Evolutionary conservation across 2,888 invertebrate species (phyloP), one percentile per base, ranked within the genome.

Genomic region (Drosophila birchii): DNA sequence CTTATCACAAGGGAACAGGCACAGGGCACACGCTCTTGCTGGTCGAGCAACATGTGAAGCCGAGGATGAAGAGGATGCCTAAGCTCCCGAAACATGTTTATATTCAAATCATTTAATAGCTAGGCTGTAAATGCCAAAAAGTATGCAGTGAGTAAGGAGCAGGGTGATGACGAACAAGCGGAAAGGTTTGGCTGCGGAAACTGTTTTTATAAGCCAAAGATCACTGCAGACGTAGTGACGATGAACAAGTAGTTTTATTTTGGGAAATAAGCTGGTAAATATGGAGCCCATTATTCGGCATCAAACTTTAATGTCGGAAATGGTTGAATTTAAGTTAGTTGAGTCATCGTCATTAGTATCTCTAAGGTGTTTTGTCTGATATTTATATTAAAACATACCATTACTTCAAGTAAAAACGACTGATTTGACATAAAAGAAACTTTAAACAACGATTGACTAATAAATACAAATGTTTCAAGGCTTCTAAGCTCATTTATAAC

Each of bases 1-100:
- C 87, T 86, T 88, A 85, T 78, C 79, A 86, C 64, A 55, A 73
- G 39, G 56, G 74, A 87, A 79, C 88, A 86, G 83, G 75, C 90
- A 77, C 77, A 88, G 8, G 81, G 75, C 90, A 77, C 77, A 87
- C 86, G 75, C 70, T n/a, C 70, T 20, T 51, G 60, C 36, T 12
- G 39, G 56, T 43, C 61, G 81, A 49, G 88, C 84, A 89, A 89
- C 89, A 84, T 87, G 89, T 88, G 80, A 80, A 54, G 54, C 26
- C n/a, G 16, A 20, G 26, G 9, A 45, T 2, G 26, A 45, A 9
- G 26, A 49, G 16, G 66, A 41, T 20, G 47, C 39, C 54, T 49
- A 41, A 26, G 64, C 41, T 39, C 47, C 66, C 32, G 23, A 41
- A 64, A 64, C 47, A 64, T 49, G 66, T 49, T 64, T 49, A 41